Evolutionary conservation across 2,797 vertebrate genomes (phyloP).

Genomic region (Erpetoichthys calabaricus): DNA sequence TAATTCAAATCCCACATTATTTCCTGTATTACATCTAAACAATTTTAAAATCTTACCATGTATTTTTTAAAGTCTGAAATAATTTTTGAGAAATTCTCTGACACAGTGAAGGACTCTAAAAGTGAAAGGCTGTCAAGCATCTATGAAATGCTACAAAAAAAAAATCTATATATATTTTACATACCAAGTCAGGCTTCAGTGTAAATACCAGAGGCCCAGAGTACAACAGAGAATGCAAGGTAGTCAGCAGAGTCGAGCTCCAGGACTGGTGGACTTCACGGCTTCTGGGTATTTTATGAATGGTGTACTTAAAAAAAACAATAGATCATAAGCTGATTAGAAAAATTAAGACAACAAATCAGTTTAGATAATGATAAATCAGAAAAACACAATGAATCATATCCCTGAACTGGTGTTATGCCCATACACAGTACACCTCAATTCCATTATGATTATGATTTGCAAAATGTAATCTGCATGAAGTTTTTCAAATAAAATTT

Average conservation of each 20-base stretch:
- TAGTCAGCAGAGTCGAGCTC: constrained; percentile 65
- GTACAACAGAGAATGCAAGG: constrained; percentile 46
- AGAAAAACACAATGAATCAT: too few species aligned
- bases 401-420: too few species aligned
- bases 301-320: constrained; percentile 52
- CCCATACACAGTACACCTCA: too few species aligned
- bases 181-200: constrained; percentile 76
- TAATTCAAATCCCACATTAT: too few species aligned
- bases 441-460: too few species aligned
- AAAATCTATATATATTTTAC: constrained; percentile 25
- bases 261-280: constrained; percentile 82
- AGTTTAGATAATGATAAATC: not conserved
- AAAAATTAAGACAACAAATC: not conserved
- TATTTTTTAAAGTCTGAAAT: too few species aligned
- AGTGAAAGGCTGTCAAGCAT: not conserved
- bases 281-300: constrained; percentile 73
- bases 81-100: too few species aligned
- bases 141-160: not conserved
- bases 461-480: too few species aligned
- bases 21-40: too few species aligned
- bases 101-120: not conserved
- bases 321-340: not conserved
- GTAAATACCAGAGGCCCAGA: constrained; percentile 61
- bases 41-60: too few species aligned
- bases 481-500: too few species aligned